Conservation (phyloP, 1,140 invertebrate species). For the Plectrocnemia conspersa region DNA sequence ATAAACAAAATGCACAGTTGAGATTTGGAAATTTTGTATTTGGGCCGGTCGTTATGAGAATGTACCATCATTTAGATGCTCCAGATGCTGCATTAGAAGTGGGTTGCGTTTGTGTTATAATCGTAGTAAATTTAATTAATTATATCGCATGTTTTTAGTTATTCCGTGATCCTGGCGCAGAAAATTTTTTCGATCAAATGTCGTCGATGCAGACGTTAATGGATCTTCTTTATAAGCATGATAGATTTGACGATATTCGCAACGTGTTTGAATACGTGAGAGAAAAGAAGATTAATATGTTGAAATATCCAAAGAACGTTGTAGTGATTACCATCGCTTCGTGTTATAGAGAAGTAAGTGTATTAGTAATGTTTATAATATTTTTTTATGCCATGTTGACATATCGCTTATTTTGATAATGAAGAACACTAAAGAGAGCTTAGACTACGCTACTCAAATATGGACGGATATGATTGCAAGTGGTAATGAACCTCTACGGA, state of each 20-base stretch:
- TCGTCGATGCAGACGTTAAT: slow-evolving; percentile 64
- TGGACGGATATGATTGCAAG: slow-evolving; percentile 55
- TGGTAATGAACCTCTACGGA: slow-evolving; percentile 55
- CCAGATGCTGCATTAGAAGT: slow-evolving; percentile 61
- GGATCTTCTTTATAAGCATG: slow-evolving; percentile 66
- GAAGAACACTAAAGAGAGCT: slow-evolving; percentile 67
- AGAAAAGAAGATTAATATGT: slow-evolving; percentile 54
- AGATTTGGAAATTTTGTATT: slow-evolving; percentile 75
- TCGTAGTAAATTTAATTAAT: neutral
- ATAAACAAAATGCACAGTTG: slow-evolving; percentile 64
- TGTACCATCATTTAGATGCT: slow-evolving; percentile 67
- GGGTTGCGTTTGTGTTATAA: neutral
- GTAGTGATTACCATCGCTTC: slow-evolving; percentile 61
- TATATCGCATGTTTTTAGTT: slow-evolving; percentile 48
- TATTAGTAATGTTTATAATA: too few species aligned
- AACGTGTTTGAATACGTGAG: slow-evolving; percentile 59
- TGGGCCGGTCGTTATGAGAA: slow-evolving; percentile 78
- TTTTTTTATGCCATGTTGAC: too few species aligned
- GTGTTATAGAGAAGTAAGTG: slow-evolving; percentile 71
- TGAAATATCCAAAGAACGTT: slow-evolving; percentile 62
- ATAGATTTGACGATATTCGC: slow-evolving; percentile 64
- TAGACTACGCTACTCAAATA: slow-evolving; percentile 58
- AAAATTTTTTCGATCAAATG: slow-evolving; percentile 68
- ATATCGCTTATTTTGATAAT: too few species aligned
- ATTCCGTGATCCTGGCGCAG: slow-evolving; percentile 58